These are phyloP conservation scores for Cynopterus brachyotis DNA, from an alignment of 2,113 vertebrate genomes.

Conservation along the genomic window DNA sequence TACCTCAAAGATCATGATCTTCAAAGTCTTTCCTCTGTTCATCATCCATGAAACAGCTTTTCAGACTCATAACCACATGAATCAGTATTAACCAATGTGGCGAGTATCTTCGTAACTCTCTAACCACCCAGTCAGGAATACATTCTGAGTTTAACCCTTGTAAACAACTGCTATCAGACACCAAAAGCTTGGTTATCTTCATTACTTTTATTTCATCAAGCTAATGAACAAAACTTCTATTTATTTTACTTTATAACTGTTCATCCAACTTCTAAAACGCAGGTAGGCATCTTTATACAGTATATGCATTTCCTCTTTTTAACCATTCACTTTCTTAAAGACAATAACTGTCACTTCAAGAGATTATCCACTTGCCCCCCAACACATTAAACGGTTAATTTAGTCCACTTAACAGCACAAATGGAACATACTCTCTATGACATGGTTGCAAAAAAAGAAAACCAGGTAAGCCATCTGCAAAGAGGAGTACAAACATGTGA, in stretches of 20 bases:
- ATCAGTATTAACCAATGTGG: not conserved
- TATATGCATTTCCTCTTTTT: not conserved
- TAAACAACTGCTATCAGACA: not conserved
- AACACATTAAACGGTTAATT: not conserved
- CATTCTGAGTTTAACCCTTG: not conserved
- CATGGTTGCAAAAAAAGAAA: not conserved
- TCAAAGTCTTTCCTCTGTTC: not conserved
- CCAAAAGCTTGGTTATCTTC: not conserved
- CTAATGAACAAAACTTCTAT: not conserved
- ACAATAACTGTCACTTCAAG: not conserved
- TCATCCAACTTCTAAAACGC: not conserved
- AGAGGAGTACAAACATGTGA: not conserved
- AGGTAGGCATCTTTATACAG: not conserved
- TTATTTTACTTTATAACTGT: not conserved
- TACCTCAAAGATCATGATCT: not conserved
- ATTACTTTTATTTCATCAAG: not conserved
- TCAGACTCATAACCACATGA: not conserved
- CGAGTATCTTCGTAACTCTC: not conserved
- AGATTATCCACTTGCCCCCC: not conserved
- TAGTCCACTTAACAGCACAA: not conserved
- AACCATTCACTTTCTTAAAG: conserved; percentile 22
- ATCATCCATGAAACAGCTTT: not conserved
- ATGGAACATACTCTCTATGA: not conserved
- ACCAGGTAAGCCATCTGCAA: not conserved
- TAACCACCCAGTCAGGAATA: not conserved